Evolutionary conservation across 2,797 vertebrate species (phyloP).

Genomic region (Dromococcyx pavoninus): DNA sequence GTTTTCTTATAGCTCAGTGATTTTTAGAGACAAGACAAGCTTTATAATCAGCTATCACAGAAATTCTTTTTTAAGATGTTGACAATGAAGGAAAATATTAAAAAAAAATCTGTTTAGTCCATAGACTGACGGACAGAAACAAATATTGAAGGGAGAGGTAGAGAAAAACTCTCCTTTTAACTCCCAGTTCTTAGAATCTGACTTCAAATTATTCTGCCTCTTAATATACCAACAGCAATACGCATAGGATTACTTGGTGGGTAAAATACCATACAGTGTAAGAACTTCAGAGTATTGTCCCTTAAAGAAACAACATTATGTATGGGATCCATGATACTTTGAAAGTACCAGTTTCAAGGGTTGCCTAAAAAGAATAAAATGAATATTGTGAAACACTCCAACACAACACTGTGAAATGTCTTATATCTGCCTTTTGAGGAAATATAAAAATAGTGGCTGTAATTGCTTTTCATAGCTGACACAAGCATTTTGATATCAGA

Average conservation of each 20-base stretch:
- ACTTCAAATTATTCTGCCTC: not conserved
- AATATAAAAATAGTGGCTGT: not conserved
- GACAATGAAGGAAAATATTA: not conserved
- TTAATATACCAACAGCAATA: not conserved
- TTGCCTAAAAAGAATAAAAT: not conserved
- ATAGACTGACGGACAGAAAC: not conserved
- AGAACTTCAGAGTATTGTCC: not conserved
- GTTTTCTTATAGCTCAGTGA: not conserved
- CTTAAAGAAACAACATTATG: not conserved
- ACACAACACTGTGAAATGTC: constrained; percentile 17
- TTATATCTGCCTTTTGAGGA: not conserved
- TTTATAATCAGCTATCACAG: not conserved
- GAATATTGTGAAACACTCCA: not conserved
- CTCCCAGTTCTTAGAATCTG: not conserved
- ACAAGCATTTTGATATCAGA: not conserved
- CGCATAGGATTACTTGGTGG: not conserved
- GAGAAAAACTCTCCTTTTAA: not conserved
- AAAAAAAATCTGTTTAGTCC: not conserved
- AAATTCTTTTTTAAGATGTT: not conserved
- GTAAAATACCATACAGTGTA: not conserved
- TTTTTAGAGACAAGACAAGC: not conserved
- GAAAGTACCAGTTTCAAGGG: not conserved
- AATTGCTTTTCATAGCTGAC: constrained; percentile 3
- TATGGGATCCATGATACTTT: not conserved
- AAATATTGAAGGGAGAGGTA: not conserved